A percentile compares a stretch with the other conserved stretches of the same genome.
Conservation (phyloP, 2,113 vertebrate species). For the Salvator merianae region DNA sequence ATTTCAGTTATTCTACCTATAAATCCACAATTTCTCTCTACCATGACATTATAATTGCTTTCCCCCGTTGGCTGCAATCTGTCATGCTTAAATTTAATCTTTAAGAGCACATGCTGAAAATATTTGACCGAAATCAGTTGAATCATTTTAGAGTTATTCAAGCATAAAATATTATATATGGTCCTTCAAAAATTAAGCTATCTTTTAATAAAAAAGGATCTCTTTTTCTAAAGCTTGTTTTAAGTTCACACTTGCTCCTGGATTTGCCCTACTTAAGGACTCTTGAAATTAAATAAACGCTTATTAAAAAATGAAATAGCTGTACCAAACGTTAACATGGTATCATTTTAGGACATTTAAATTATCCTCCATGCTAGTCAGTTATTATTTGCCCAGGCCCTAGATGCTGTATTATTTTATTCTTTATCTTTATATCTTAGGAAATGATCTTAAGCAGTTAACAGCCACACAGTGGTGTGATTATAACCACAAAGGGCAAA, state of each 20-base stretch:
- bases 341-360: not conserved
- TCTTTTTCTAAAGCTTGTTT: not conserved
- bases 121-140: constrained; percentile 25
- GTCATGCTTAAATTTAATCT: constrained; percentile 28
- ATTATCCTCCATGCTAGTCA: too few relatives aligned
- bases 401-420: not conserved
- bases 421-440: not conserved
- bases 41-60: constrained; percentile 28
- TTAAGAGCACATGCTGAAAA: constrained; percentile 15
- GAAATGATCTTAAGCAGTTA: not conserved
- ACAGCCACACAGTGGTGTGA: not conserved
- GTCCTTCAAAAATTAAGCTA: not conserved
- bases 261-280: not conserved
- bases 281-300: not conserved
- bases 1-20: constrained; percentile 1
- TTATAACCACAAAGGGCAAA: not conserved
- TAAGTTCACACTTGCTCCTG: constrained; percentile 11
- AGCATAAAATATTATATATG: constrained; percentile 21
- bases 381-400: not conserved
- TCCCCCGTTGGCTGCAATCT: constrained; percentile 30
- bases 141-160: not conserved
- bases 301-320: not conserved
- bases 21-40: not conserved
- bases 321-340: not conserved
- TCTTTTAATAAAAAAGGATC: constrained; percentile 13